Conservation (phyloP, 2,888 invertebrate genomes). For the Conchocele bisecta region DNA sequence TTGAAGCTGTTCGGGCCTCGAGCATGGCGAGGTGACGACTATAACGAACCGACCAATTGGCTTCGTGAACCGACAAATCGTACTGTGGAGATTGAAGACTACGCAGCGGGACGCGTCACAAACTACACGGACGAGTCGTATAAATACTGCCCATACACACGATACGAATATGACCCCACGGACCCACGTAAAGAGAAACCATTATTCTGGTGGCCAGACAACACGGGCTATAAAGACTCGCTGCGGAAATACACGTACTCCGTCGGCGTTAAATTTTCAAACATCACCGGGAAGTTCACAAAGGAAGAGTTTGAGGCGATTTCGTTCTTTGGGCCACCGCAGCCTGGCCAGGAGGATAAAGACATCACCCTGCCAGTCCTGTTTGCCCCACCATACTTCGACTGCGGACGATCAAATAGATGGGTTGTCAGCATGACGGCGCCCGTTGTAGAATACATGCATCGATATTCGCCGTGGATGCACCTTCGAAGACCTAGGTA, state of each 20-base stretch:
- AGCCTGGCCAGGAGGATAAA: constrained; percentile 78
- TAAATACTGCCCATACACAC: constrained; percentile 87
- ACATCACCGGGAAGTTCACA: constrained; percentile 78
- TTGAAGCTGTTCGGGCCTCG: constrained; percentile 96
- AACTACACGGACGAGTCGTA: constrained; percentile 97
- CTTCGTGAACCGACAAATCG: constrained; percentile 97
- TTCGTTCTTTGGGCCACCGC: constrained; percentile 81
- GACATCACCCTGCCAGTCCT: constrained; percentile 90
- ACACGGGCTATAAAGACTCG: constrained; percentile 88
- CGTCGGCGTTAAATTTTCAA: constrained; percentile 79
- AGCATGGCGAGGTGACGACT: constrained; percentile 86
- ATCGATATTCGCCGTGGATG: constrained; percentile 83
- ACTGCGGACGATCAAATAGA: constrained; percentile 96
- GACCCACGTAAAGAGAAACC: constrained; percentile 47
- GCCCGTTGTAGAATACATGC: constrained; percentile 97
- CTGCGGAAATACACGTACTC: constrained; percentile 76
- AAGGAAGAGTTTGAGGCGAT: constrained; percentile 71
- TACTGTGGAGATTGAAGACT: constrained; percentile 87
- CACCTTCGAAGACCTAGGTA: constrained; percentile 80
- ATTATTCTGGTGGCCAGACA: constrained; percentile 93
- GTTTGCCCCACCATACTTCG: constrained; percentile 97
- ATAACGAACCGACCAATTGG: constrained; percentile 93
- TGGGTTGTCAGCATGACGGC: constrained; percentile 97
- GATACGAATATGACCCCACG: constrained; percentile 49
- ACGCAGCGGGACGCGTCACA: constrained; percentile 88